These are phyloP conservation scores for Ricordea florida DNA, from an alignment of 92 coral and sea anemone species.

Conservation along the genomic window DNA sequence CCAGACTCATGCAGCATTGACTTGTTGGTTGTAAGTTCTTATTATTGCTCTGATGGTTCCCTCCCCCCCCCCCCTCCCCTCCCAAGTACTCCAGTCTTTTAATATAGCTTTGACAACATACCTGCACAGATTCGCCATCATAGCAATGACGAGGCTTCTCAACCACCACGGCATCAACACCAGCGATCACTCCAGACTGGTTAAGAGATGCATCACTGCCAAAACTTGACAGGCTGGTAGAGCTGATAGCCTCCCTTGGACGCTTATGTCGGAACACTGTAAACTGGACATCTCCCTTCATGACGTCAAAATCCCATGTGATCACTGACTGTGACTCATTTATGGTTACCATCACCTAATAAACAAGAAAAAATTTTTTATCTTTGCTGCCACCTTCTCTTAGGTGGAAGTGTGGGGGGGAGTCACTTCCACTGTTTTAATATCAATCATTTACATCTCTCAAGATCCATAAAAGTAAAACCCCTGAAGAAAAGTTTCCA, in stretches of 20 bases:
- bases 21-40: too few relatives aligned
- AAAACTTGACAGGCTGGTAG: slow-evolving; percentile 80
- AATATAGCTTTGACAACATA: too few relatives aligned
- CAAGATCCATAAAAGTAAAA: too few relatives aligned
- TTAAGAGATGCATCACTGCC: slow-evolving; percentile 81
- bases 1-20: too few relatives aligned
- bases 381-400: too few relatives aligned
- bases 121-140: slow-evolving; percentile 99
- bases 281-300: slow-evolving; percentile 91
- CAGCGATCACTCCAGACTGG: slow-evolving; percentile 92
- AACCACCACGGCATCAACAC: slow-evolving; percentile 98
- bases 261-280: slow-evolving; percentile 98
- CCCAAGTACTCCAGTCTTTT: too few relatives aligned
- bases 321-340: slow-evolving; percentile 98
- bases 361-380: neutral
- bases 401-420: too few relatives aligned
- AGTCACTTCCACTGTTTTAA: too few relatives aligned
- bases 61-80: too few relatives aligned
- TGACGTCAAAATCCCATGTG: slow-evolving; percentile 99
- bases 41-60: too few relatives aligned
- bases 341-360: slow-evolving; percentile 87
- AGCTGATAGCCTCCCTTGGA: slow-evolving; percentile 94
- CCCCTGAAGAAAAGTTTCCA: too few relatives aligned
- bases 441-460: too few relatives aligned
- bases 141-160: slow-evolving; percentile 91